Conservation (phyloP, 1,140 invertebrate genomes). For the Pygmarrhopalites habei region DNA sequence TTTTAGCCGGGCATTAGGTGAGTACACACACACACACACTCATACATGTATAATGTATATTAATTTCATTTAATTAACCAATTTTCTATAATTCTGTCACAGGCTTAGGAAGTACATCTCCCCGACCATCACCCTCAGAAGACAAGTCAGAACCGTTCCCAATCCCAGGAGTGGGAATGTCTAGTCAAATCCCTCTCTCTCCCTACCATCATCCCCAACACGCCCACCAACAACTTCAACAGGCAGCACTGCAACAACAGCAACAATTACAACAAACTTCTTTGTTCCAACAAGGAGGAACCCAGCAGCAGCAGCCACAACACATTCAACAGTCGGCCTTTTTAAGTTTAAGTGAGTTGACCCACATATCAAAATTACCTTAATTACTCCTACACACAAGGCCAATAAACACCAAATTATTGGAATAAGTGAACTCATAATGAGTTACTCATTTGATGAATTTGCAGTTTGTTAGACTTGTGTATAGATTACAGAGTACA, state of each 20-base stretch:
- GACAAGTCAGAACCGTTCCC: constrained; percentile 41
- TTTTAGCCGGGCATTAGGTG: constrained; percentile 49
- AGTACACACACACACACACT: constrained; percentile 3
- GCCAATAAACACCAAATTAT: too few relatives aligned
- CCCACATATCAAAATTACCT: too few relatives aligned
- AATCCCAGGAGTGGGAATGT: constrained; percentile 28
- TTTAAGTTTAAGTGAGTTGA: too few relatives aligned
- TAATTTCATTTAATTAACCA: not conserved
- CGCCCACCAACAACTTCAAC: constrained; percentile 40
- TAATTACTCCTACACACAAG: too few relatives aligned
- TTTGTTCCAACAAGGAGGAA: constrained; percentile 11
- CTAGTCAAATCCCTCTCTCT: constrained; percentile 14
- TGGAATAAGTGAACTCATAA: too few relatives aligned
- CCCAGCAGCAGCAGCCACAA: constrained; percentile 29
- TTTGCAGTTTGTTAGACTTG: too few relatives aligned
- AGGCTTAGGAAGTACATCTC: constrained; percentile 44
- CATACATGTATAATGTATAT: too few relatives aligned
- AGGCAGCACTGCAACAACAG: constrained; percentile 39
- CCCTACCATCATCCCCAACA: constrained; percentile 30
- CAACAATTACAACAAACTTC: constrained; percentile 21
- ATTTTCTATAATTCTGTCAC: constrained; percentile 11
- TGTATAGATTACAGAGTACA: too few relatives aligned
- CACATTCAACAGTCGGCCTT: constrained; percentile 30
- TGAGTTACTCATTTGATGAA: too few relatives aligned
- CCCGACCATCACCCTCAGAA: constrained; percentile 43